A percentile compares a stretch with the other conserved stretches of the same genome.
These are phyloP conservation scores for Cydia splendana DNA, from an alignment of 1,140 invertebrate species.

Conservation along the genomic window DNA sequence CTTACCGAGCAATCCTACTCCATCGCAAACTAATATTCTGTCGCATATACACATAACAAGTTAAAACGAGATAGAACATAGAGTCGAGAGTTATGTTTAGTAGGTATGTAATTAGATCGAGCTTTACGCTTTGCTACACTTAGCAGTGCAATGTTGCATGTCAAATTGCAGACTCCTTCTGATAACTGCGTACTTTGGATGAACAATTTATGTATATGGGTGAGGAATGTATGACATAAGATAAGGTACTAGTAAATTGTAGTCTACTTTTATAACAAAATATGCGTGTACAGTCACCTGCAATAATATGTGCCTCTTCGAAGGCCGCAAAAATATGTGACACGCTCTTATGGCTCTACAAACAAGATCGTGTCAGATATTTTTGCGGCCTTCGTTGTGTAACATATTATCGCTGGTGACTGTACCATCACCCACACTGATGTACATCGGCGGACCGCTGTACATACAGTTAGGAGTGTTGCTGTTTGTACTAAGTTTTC, in stretches of 20 bases:
- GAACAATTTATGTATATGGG: constrained; percentile 7
- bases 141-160: constrained; percentile 24
- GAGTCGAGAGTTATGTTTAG: not conserved
- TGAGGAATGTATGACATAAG: constrained; percentile 12
- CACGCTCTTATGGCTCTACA: too few relatives aligned
- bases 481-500: too few relatives aligned
- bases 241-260: not conserved
- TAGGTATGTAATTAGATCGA: constrained; percentile 13
- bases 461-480: too few relatives aligned
- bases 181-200: not conserved
- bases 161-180: constrained; percentile 24
- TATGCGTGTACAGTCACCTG: too few relatives aligned
- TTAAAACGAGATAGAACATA: not conserved
- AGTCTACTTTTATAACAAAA: not conserved
- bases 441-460: too few relatives aligned
- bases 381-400: too few relatives aligned
- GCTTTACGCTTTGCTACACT: constrained; percentile 12
- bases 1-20: not conserved
- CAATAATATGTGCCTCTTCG: too few relatives aligned
- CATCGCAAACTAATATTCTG: not conserved
- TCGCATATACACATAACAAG: not conserved
- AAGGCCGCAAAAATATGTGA: too few relatives aligned
- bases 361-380: too few relatives aligned
- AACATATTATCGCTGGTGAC: too few relatives aligned
- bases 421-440: too few relatives aligned